Conservation (phyloP, 2,888 invertebrate genomes). For the Chouioia cunea region DNA sequence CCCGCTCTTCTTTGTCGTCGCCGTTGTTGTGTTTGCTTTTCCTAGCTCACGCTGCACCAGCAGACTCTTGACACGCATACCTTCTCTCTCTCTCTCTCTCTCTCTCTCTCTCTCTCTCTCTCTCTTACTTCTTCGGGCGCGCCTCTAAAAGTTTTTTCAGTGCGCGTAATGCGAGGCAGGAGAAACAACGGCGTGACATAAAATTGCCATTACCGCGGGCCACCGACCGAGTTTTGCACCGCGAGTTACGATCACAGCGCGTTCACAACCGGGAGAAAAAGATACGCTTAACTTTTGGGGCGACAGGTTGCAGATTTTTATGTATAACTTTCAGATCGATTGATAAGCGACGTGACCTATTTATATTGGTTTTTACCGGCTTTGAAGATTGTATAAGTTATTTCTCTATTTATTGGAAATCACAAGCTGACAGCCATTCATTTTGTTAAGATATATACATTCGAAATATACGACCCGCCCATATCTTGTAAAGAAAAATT, state of each 20-base stretch:
- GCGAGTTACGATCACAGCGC: slow-evolving; percentile 52
- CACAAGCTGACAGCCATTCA: too few species aligned
- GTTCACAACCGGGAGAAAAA: slow-evolving; percentile 12
- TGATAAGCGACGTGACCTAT: too few species aligned
- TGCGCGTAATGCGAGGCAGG: slow-evolving; percentile 47
- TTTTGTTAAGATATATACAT: too few species aligned
- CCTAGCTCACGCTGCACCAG: too few species aligned
- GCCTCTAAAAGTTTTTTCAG: slow-evolving; percentile 51
- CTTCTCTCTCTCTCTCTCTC: slow-evolving; percentile 10
- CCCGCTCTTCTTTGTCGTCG: too few species aligned
- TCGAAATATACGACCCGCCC: too few species aligned
- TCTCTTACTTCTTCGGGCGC: slow-evolving; percentile 3
- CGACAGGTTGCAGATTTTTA: slow-evolving; percentile 27
- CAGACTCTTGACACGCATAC: not conserved
- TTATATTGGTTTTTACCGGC: too few species aligned
- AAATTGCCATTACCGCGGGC: slow-evolving; percentile 58
- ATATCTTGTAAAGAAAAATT: too few species aligned
- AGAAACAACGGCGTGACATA: slow-evolving; percentile 55
- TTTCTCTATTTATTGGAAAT: too few species aligned
- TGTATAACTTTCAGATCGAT: too few species aligned
- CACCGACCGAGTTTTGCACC: slow-evolving; percentile 47
- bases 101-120: slow-evolving; percentile 10
- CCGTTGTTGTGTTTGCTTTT: too few species aligned
- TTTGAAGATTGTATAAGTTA: too few species aligned
- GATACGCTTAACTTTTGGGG: not conserved